Conservation (phyloP, 2,797 vertebrate genomes). For the Tenualosa ilisha region DNA sequence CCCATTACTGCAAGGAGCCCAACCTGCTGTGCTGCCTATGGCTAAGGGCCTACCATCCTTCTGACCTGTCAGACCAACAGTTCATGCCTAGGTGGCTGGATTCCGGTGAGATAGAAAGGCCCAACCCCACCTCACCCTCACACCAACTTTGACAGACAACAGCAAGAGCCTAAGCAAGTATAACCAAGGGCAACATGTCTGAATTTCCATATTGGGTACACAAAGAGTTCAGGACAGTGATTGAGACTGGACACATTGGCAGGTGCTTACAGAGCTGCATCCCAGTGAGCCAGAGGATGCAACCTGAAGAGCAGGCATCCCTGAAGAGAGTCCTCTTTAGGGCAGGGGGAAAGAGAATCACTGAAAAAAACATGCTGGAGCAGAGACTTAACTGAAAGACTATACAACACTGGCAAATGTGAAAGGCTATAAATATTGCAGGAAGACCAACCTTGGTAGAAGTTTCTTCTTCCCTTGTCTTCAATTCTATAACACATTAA, state of each 20-base stretch:
- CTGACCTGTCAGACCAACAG: not conserved
- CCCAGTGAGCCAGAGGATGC: not conserved
- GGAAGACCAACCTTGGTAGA: too few relatives aligned
- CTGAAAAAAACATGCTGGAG: not conserved
- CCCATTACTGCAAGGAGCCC: not conserved
- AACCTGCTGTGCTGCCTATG: not conserved
- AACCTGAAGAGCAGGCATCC: not conserved
- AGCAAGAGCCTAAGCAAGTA: not conserved
- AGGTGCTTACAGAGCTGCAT: not conserved
- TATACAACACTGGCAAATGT: not conserved
- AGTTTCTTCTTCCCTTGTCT: too few relatives aligned
- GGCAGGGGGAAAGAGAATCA: not conserved
- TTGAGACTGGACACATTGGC: not conserved
- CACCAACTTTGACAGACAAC: not conserved
- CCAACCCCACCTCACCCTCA: too few relatives aligned
- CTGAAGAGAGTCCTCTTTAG: not conserved
- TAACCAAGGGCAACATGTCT: not conserved
- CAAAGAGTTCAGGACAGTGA: not conserved
- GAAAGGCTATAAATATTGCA: too few relatives aligned
- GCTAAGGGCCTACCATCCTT: not conserved
- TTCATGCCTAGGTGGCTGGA: not conserved
- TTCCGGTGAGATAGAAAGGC: not conserved
- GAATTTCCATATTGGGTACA: not conserved
- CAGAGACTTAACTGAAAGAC: not conserved
- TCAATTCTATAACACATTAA: too few relatives aligned